These are phyloP conservation scores for Sebastes schlegelii DNA, from an alignment of 2,113 vertebrate genomes.

Conservation along the genomic window DNA sequence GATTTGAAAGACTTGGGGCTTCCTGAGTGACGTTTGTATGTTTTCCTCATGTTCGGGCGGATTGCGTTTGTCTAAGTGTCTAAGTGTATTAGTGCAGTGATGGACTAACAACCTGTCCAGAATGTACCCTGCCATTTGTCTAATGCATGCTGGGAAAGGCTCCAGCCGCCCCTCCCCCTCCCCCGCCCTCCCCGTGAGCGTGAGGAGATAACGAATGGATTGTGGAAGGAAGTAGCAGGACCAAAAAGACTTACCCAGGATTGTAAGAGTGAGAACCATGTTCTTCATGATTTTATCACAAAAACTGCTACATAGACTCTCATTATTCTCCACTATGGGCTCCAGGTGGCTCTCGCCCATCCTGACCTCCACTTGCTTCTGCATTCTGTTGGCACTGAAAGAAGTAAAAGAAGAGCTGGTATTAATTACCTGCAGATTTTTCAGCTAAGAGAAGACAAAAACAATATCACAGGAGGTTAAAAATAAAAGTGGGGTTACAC, in stretches of 20 bases:
- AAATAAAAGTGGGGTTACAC: neutral
- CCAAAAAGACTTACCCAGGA: conserved; percentile 87
- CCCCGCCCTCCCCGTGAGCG: neutral
- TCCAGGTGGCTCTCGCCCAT: conserved; percentile 92
- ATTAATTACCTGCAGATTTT: neutral
- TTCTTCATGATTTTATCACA: conserved; percentile 92
- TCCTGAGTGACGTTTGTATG: neutral
- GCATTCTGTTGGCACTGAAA: conserved; percentile 92
- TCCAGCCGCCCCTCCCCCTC: too few relatives aligned
- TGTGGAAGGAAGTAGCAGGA: neutral
- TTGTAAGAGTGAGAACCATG: conserved; percentile 93
- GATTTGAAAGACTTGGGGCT: neutral
- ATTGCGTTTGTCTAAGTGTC: conserved; percentile 2
- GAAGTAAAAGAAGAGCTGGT: neutral
- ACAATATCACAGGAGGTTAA: neutral
- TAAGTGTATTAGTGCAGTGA: neutral
- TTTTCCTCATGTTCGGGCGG: neutral
- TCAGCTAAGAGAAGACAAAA: neutral
- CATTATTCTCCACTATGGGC: conserved; percentile 78
- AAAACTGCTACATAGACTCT: conserved; percentile 83
- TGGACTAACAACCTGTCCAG: neutral
- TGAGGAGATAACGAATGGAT: neutral
- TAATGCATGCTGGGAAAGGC: neutral
- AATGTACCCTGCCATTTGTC: neutral
- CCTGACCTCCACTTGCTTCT: conserved; percentile 96